These are phyloP conservation scores for Zygogramma bicolorata DNA, from an alignment of 2,888 invertebrate genomes.

Conservation along the genomic window DNA sequence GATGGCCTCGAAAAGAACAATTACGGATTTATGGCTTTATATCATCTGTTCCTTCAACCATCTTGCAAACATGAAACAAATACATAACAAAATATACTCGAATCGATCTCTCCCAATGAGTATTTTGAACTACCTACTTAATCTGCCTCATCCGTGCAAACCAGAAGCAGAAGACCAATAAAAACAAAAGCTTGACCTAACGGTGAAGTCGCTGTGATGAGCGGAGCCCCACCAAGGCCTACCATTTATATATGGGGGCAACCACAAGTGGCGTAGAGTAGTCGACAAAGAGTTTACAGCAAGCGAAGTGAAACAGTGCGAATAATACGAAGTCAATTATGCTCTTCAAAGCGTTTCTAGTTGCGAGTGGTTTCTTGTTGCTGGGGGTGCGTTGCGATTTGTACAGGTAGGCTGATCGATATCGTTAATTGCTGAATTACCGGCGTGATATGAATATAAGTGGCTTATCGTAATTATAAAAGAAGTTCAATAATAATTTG, in stretches of 20 bases:
- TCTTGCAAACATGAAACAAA: background rate
- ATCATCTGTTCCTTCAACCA: no score
- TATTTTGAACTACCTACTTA: conserved; percentile 25
- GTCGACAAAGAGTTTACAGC: conserved; percentile 29
- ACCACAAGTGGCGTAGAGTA: conserved; percentile 30
- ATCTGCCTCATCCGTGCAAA: conserved; percentile 36
- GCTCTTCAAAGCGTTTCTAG: conserved; percentile 47
- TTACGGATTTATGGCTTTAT: no score
- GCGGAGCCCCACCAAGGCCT: conserved; percentile 48
- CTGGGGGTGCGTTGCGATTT: conserved; percentile 49
- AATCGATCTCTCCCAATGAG: background rate
- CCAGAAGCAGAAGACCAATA: conserved; percentile 39
- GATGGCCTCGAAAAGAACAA: no score
- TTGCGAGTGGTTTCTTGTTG: conserved; percentile 46
- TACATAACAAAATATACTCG: background rate
- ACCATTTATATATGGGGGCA: conserved; percentile 52
- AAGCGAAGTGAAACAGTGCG: conserved; percentile 27
- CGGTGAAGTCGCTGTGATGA: conserved; percentile 55
- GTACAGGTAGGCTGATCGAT: conserved; percentile 47
- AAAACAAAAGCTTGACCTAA: conserved; percentile 53
- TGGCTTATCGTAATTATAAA: background rate
- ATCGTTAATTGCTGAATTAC: background rate
- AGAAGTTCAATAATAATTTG: background rate
- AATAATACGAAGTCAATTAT: conserved; percentile 30
- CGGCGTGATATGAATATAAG: background rate